Conservation (phyloP, 2,888 invertebrate genomes). For the Esperia sulphurella region DNA sequence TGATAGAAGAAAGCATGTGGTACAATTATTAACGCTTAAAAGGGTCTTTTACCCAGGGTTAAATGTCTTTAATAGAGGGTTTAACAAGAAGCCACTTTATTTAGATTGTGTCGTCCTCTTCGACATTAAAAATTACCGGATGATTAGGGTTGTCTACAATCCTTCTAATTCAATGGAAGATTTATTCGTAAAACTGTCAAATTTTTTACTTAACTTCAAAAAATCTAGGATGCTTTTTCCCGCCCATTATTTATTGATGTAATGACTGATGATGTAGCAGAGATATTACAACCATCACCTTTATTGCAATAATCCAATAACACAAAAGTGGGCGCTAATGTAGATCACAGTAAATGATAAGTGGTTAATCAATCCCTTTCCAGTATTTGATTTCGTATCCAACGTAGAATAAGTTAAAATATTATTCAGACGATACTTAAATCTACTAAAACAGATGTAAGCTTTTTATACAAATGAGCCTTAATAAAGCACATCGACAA, state of each 20-base stretch:
- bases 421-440: no score
- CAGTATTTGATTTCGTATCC: no score
- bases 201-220: no score
- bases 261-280: no score
- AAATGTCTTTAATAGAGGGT: conserved; percentile 48
- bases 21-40: conserved; percentile 31
- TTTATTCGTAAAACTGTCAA: neutral
- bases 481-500: conserved; percentile 14
- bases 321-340: no score
- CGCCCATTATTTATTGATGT: no score
- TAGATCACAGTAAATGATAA: no score
- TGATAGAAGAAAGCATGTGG: neutral
- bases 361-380: no score
- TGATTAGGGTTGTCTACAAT: conserved; percentile 16
- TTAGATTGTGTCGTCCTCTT: conserved; percentile 39
- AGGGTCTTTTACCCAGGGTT: conserved; percentile 33
- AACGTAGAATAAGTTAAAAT: no score
- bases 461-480: neutral
- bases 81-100: conserved; percentile 57
- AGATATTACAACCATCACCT: no score
- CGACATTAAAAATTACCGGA: conserved; percentile 27
- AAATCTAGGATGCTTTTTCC: no score
- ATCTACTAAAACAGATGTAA: neutral
- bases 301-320: no score
- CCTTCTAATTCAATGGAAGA: neutral